Conservation (phyloP, 2,113 vertebrate genomes). For the Syngnathoides biaculeatus region DNA sequence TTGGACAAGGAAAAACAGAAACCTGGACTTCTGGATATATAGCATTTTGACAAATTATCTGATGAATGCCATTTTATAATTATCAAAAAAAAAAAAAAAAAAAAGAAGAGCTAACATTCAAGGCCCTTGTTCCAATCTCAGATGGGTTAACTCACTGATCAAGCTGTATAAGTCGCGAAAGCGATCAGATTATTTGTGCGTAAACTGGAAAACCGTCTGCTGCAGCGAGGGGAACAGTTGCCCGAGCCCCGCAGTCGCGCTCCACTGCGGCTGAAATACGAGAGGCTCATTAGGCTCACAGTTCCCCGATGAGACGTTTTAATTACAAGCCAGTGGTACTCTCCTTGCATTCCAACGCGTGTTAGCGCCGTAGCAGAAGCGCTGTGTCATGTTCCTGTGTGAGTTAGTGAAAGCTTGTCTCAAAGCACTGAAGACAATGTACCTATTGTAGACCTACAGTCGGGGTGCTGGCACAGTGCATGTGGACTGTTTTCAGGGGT, state of each 20-base stretch:
- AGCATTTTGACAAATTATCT: background rate
- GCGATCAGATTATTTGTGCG: conserved; percentile 44
- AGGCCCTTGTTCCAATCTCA: background rate
- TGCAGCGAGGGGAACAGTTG: conserved; percentile 18
- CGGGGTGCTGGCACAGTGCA: conserved; percentile 5
- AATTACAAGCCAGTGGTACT: conserved; percentile 61
- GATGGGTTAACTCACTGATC: background rate
- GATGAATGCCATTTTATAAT: background rate
- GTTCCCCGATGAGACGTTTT: conserved; percentile 63
- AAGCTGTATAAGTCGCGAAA: conserved; percentile 8
- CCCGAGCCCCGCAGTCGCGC: conserved; percentile 42
- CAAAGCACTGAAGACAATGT: conserved; percentile 6
- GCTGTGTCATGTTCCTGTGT: conserved; percentile 17
- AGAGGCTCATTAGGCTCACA: conserved; percentile 56
- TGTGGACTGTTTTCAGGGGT: conserved; percentile 25
- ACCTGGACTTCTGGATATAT: background rate
- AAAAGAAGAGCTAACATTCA: background rate
- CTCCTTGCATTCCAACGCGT: conserved; percentile 46
- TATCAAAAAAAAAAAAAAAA: background rate
- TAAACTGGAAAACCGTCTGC: conserved; percentile 50
- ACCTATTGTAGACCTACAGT: background rate
- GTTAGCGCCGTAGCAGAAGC: conserved; percentile 23
- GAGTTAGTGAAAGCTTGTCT: background rate
- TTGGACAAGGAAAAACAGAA: no score
- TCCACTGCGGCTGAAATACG: conserved; percentile 53